Base-by-base conservation (phyloP, 2,797 vertebrate species). In the Merluccius polli region DNA sequence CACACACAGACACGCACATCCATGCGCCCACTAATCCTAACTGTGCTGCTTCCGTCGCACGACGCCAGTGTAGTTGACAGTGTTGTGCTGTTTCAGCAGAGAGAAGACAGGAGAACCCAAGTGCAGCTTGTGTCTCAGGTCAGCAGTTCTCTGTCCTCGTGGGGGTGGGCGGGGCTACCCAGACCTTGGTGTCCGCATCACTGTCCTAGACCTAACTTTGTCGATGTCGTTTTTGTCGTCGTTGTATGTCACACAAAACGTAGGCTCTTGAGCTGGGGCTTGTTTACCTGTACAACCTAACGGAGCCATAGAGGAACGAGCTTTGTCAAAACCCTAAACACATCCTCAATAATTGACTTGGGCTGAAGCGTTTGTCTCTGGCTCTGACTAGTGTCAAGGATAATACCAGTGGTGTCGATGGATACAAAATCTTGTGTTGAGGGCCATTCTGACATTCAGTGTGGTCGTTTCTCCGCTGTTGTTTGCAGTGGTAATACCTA, bases 51-150 rank as follows among this genome's bases (percentile, higher is more conserved):
- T 82, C 83, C 78, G 77, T 85, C 78, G 81, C 85, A 87, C 78
- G 75, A 82, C 87, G 86, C 82, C 89, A 92, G 92, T 85, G 86
- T 93, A 94, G 93, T 93, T 93, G 92, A 94, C 93, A 94, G 93
- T 94, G 84, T 95, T 87, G 59, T 93, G 91, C 93, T 94, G 93
- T 95, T 91, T 94, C 94, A 93, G 93, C 94, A 95, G 94, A 95
- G 91, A 95, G 94, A 95, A 94, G 94, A 94, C 92, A 95, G 94
- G 93, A 94, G 93, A 94, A 92, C 92, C 93, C 94, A 93, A 94
- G 89, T 93, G 91, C 94, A 94, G 93, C 94, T 94, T 94, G 93
- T 94, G 91, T 94, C 89, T 95, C 94, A 95, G 94, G 94, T 95
- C 93, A 95, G 94, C 93, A 92, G 92, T 82, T 93, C 93, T 93